phyloP scores from a whole-genome alignment of 2,888 invertebrate genomes.

The Xylota segnis region DNA sequence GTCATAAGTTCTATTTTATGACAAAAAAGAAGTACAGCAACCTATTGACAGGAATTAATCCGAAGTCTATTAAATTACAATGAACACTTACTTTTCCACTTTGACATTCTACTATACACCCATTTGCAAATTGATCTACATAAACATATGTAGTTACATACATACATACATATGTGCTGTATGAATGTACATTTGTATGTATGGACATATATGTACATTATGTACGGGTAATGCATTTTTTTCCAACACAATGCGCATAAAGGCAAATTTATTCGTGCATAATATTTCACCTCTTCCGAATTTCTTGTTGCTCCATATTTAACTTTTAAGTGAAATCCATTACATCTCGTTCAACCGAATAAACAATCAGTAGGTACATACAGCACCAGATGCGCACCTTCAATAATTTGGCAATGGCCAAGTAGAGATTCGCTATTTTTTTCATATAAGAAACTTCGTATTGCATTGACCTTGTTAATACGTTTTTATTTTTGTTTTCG shows the following conservation, averaged over 20 bases:
- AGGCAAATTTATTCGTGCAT: background rate
- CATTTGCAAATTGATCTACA: constrained; percentile 33
- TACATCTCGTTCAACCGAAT: background rate
- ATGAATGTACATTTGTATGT: background rate
- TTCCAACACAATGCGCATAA: background rate
- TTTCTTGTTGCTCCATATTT: background rate
- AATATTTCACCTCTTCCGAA: no score
- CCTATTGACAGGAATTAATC: no score
- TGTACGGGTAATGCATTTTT: constrained; percentile 9
- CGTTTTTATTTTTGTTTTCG: constrained; percentile 8
- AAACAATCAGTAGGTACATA: background rate
- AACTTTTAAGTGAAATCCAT: background rate
- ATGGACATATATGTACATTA: background rate
- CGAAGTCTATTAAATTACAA: no score
- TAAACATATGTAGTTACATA: no score
- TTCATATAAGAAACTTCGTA: constrained; percentile 15
- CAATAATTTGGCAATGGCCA: background rate
- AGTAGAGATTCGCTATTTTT: background rate
- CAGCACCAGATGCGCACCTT: background rate
- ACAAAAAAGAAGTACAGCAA: no score
- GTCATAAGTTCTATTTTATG: no score
- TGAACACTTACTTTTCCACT: no score
- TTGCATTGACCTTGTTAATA: constrained; percentile 63
- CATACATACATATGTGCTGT: no score
- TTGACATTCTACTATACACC: background rate